Evolutionary conservation across 1,140 invertebrate genomes (phyloP), one percentile per base, ranked within the genome.

Genomic region (Lycorma delicatula): DNA sequence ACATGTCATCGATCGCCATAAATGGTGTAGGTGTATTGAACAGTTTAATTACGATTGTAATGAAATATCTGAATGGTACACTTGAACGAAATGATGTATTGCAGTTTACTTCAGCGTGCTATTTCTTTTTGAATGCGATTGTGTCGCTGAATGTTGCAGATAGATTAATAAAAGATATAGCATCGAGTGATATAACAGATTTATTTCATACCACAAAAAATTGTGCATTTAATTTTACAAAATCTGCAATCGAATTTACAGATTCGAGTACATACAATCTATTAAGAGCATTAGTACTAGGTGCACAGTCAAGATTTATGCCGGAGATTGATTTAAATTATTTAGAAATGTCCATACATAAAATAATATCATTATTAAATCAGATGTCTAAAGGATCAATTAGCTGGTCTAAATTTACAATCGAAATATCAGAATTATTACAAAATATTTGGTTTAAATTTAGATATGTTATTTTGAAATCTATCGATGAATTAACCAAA

Each of bases 121-220:
- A 48, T 26, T 57, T 57, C 36, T 57, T 57, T 22, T 22, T 57
- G 11, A 57, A 57, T 34, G 56, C 56, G n/a, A 4, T 57, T 2
- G 31, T 57, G 12, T 50, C 56, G 20, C 23, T 48, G 18, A 41
- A 57, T 41, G 11, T 57, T 13, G 56, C 56, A 13, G 38, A 49
- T n/a, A 34, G 48, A 3, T 25, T 57, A 22, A 57, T 57, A n/a
- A 28, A 49, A n/a, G 56, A 57, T 23, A 20, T 57, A 3, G 56
- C 56, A 9, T 49, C 12, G 6, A 29, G 28, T 38, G 48, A 48
- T 18, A 12, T 44, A 9, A 34, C 46, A 18, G 50, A 57, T 23
- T 23, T 57, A 7, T 57, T 57, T 11, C 36, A 34, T 20, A 12
- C 47, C 2, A 49, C 27, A 20, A 49, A 57, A 38, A 57, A 57